A percentile compares a stretch with the other conserved stretches of the same genome.
Evolutionary conservation across 30 jellyfish, hydroid and myxozoan genomes (phyloP).

Genomic region (Pelagia noctiluca): DNA sequence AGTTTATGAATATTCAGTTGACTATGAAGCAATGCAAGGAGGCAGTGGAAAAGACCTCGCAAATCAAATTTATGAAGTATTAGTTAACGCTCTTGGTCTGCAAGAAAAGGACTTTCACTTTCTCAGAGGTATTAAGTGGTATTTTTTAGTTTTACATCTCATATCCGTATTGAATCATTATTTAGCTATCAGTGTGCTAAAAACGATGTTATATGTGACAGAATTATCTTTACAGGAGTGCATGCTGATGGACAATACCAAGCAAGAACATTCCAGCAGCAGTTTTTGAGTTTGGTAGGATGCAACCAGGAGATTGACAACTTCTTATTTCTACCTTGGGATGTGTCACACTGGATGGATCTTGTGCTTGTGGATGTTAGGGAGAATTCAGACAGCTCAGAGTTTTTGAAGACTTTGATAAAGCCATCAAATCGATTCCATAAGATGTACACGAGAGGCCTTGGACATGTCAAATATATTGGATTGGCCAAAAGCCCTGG

Average conservation of each 20-base stretch:
- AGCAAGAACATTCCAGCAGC: conserved; percentile 38
- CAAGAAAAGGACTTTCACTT: conserved; percentile 10
- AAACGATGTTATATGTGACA: conserved; percentile 14
- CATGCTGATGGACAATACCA: conserved; percentile 68
- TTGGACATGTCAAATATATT: conserved; percentile 33
- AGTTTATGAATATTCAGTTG: conserved; percentile 14
- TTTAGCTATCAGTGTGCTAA: conserved; percentile 1
- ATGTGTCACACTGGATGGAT: conserved; percentile 63
- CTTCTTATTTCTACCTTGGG: conserved; percentile 45
- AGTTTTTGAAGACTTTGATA: conserved; percentile 16
- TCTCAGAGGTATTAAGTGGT: conserved; percentile 18
- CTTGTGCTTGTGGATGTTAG: conserved; percentile 34
- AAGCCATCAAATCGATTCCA: conserved; percentile 31
- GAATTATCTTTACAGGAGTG: conserved; percentile 26
- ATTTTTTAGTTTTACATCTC: conserved; percentile 19
- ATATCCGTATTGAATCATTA: conserved; percentile 6
- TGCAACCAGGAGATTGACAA: conserved; percentile 30
- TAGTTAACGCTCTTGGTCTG: conserved; percentile 1
- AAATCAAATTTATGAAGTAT: conserved; percentile 17
- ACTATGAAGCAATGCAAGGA: conserved; percentile 18
- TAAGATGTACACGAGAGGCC: conserved; percentile 34
- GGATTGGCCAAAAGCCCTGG: conserved; percentile 54
- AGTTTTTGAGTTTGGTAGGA: conserved; percentile 9
- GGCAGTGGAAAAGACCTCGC: conserved; percentile 25
- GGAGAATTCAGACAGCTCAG: conserved; percentile 15